Evolutionary conservation across 2,888 invertebrate genomes (phyloP).

Genomic region (Drosophila antonietae): DNA sequence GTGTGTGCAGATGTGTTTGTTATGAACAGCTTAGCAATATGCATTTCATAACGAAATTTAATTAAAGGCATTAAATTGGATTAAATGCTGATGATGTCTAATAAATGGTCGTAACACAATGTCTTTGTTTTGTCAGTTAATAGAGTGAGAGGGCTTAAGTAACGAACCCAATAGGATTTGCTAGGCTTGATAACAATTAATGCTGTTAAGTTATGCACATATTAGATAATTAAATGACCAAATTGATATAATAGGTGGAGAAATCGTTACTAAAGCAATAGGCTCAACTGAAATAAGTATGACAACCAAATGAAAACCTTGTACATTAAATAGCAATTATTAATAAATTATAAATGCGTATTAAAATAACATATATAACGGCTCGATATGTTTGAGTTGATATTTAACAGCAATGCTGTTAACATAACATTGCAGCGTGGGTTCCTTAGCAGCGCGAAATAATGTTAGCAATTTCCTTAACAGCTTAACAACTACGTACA

Average conservation of each 20-base stretch:
- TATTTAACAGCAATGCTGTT: background rate
- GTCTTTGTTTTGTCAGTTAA: background rate
- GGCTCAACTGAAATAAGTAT: background rate
- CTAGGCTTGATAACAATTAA: background rate
- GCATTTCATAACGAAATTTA: constrained; percentile 29
- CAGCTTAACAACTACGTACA: too few species aligned
- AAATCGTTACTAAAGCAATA: background rate
- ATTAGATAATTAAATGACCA: background rate
- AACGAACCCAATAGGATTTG: constrained; percentile 2
- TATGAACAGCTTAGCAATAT: constrained; percentile 17
- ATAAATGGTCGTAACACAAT: constrained; percentile 23
- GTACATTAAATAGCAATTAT: background rate
- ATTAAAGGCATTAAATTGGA: constrained; percentile 44
- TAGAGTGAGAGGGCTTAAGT: background rate
- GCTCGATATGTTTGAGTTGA: background rate
- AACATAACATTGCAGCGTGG: background rate
- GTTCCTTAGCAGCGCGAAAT: too few species aligned
- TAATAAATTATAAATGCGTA: background rate
- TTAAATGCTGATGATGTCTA: constrained; percentile 28
- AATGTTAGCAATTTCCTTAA: too few species aligned
- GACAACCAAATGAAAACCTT: background rate
- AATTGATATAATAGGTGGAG: background rate
- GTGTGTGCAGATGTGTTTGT: background rate
- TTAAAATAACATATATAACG: background rate
- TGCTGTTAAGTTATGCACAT: background rate